Evolutionary conservation across 1,140 invertebrate species (phyloP), one percentile per base, ranked within the genome.

Genomic region (Cyclina sinensis): DNA sequence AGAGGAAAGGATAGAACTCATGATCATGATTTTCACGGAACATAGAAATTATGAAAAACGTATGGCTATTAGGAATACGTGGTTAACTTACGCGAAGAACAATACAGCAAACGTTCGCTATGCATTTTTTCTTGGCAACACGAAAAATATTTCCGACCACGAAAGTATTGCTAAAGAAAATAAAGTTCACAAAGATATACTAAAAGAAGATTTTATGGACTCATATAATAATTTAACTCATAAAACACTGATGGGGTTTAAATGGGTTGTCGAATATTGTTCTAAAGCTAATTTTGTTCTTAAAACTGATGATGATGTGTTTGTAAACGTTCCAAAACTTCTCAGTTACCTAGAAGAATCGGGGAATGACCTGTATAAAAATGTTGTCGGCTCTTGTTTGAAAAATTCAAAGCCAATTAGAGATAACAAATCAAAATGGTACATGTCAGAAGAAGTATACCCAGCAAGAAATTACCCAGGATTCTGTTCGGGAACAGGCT

Each of bases 381-480:
- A 7, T 12, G 51, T 82, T 0, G 37, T 35, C 37, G 92, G 93
- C 14, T 51, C 62, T 5, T 93, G 91, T 37, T 21, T 43, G 4
- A 48, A 78, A 0, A 90, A 86, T 18, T n/a, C n/a, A n/a, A 46
- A 54, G 21, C 93, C 93, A 14, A 90, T 91, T 54, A 88, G 94
- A 18, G 88, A 94, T 68, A 78, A 86, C n/a, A 43, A 85, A 9
- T 95, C 93, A 21, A 96, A 96, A 92, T 96, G 96, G 95, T 94
- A 92, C 73, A 92, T 93, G 62, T 89, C 89, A 5, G 80, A 90
- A 3, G 84, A 93, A 39, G 93, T 93, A 59, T 96, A 95, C 92
- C 92, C 92, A n/a, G n/a, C n/a, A n/a, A n/a, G n/a, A n/a, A n/a
- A n/a, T n/a, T n/a, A n/a, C n/a, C n/a, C n/a, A n/a, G n/a, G n/a